phyloP scores from a whole-genome alignment of 2,113 vertebrate species.

The Turdus rufiventris region DNA sequence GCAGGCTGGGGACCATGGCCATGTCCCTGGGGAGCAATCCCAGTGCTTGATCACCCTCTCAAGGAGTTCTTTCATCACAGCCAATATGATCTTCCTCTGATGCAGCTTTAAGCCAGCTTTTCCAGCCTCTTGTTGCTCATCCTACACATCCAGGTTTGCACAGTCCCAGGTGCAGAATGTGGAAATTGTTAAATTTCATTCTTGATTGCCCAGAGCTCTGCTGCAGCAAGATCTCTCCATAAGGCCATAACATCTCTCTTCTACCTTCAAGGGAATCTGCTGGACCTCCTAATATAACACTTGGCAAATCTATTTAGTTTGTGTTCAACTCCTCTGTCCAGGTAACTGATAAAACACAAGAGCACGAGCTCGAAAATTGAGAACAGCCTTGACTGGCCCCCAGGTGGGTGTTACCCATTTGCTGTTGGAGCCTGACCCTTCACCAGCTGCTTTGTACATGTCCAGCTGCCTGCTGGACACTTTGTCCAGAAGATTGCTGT shows the following conservation, averaged over 20 bases:
- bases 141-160: rapidly evolving
- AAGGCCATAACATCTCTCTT: neutral
- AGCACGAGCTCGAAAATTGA: neutral
- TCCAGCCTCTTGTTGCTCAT: neutral
- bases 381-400: neutral
- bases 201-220: neutral
- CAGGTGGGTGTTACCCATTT: neutral
- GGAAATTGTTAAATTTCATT: neutral
- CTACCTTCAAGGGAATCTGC: neutral
- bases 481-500: neutral
- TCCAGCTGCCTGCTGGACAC: neutral
- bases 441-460: rapidly evolving
- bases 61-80: neutral
- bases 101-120: neutral
- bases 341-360: neutral
- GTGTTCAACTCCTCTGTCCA: neutral
- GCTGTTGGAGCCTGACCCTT: neutral
- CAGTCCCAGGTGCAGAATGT: neutral
- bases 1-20: neutral
- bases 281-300: neutral
- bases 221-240: neutral
- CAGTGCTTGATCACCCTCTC: neutral
- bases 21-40: neutral
- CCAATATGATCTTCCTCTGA: neutral
- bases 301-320: neutral